Evolutionary conservation across 1,140 invertebrate genomes (phyloP), one percentile per base, ranked within the genome.

Genomic region (Nasonia giraulti): DNA sequence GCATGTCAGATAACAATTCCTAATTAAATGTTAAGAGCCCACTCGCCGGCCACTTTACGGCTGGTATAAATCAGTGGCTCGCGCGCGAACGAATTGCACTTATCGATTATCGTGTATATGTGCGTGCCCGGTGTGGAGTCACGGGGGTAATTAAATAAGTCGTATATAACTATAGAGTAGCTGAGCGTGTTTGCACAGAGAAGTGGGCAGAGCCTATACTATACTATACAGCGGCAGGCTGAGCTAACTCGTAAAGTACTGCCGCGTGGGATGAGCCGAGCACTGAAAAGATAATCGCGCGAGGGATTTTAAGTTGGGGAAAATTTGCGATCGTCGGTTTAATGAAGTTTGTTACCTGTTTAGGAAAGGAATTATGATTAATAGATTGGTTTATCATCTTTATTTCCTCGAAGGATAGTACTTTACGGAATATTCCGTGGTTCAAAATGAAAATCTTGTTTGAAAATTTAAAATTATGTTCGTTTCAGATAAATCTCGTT

Each of bases 21-120:
- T 84, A 80, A 84, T 84, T 84, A 84, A 84, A 84, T 79, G 76
- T 84, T 80, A 80, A 80, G 77, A 84, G 50, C 75, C 83, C n/a
- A 47, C n/a, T 71, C 37, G 33, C 17, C 75, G 74, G 37, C 62
- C 77, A 66, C 69, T 84, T 84, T 80, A 80, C 47, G 69, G 20
- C 14, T 3, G 37, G n/a, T 73, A 66, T 84, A 84, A 84, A 84
- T 84, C 83, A 84, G 50, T 40, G n/a, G 68, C 77, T 33, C 76
- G 77, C 33, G 74, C 20, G 37, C 81, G 37, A 84, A 84, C 66
- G 82, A 79, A 79, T 83, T 47, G 62, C 44, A 50, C 75, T 71
- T 71, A 83, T 83, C 75, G 82, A 83, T 83, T 83, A 83, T 78
- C 75, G 62, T 23, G 23, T 50, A 6, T 37, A 37, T 37, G 4